Base-by-base conservation (phyloP, 2,113 vertebrate genomes). In the Camelus dromedarius region DNA sequence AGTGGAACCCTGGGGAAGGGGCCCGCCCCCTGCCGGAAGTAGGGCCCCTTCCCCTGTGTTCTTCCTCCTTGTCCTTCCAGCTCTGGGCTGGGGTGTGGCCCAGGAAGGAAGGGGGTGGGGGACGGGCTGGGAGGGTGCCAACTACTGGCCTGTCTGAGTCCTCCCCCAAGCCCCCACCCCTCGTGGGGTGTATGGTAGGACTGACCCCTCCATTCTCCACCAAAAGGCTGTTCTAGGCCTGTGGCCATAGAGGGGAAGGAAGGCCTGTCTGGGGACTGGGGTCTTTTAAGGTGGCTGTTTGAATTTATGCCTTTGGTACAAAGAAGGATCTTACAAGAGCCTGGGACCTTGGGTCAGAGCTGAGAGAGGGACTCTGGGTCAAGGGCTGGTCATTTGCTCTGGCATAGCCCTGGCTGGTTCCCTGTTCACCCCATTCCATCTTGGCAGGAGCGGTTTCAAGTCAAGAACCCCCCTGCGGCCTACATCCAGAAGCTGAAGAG, bases 401-500 rank as follows among this genome's bases (percentile, higher is more conserved):
- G 54, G 28, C 48, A 6, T 26, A 18, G 22, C 42, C 42, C 62
- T 72, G 70, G 28, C 56, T 9, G 24, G 52, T 11, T 70, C 50
- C 38, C 72, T 26, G 24, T 56, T 30, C 32, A 52, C 64, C 67
- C 64, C 26, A 69, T 42, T 5, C 35, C 4, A 14, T 93, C 56
- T 82, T 91, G 1, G 24, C 81, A 99, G 99, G 99, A 99, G 93
- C 99, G 99, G 32, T 99, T 99, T 97, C 99, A 99, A 97, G 99
- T 99, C 96, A 99, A 99, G 97, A 99, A 99, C 95, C 99, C 99
- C 0, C 99, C 99, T 0, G 99, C 99, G 0, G 98, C 99, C 22
- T 99, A 99, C 96, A 98, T 99, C 98, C 99, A 99, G 97, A 99
- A 99, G 98, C 98, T 99, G 97, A 99, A 97, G 98, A 98, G 98